These are phyloP conservation scores for Orientallactaga sibirica DNA, from an alignment of 2,797 vertebrate genomes.

Conservation along the genomic window DNA sequence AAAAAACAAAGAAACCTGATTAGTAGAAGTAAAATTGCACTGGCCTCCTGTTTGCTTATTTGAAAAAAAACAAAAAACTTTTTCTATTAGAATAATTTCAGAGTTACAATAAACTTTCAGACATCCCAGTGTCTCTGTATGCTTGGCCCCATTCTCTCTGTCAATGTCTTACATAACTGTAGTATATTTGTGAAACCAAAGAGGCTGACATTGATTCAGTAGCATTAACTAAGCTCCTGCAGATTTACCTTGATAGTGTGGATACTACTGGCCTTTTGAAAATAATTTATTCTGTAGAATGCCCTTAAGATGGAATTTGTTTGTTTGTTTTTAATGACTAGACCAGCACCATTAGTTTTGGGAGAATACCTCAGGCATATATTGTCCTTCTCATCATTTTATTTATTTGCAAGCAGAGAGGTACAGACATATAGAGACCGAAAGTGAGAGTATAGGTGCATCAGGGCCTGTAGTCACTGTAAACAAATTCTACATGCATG, in stretches of 20 bases:
- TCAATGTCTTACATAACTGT: neutral
- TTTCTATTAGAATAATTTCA: conserved; percentile 10
- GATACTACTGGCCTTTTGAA: neutral
- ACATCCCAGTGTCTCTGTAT: neutral
- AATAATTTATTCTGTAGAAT: neutral
- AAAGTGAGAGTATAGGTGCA: too few species aligned
- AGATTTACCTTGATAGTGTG: conserved; percentile 23
- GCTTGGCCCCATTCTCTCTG: neutral
- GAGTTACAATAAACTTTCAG: neutral
- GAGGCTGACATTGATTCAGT: neutral
- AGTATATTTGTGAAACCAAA: neutral
- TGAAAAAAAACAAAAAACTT: neutral
- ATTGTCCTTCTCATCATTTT: neutral
- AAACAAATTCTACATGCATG: too few species aligned
- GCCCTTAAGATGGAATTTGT: neutral
- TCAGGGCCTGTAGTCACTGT: too few species aligned
- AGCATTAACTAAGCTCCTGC: neutral
- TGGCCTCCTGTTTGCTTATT: neutral
- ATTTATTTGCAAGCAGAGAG: too few species aligned
- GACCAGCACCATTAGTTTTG: neutral
- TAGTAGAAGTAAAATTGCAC: conserved; percentile 29
- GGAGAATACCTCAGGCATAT: neutral
- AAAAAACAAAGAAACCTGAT: neutral
- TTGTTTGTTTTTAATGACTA: neutral
- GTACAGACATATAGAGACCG: too few species aligned